Evolutionary conservation across 2,113 vertebrate genomes (phyloP), one percentile per base, ranked within the genome.

Genomic region (Alligator mississippiensis): DNA sequence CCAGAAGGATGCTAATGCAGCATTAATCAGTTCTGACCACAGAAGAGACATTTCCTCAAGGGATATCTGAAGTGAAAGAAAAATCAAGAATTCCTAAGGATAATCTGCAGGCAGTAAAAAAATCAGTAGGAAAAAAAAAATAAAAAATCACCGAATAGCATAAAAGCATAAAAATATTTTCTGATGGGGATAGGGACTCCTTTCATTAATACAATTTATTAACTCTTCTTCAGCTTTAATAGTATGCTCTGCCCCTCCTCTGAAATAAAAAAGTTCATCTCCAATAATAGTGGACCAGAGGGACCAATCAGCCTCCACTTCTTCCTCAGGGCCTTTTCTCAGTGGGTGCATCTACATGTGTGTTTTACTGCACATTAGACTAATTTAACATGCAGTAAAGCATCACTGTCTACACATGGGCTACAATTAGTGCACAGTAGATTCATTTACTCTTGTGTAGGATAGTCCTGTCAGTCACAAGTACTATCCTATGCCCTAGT

Each of bases 1-100:
- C 99, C 99, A 99, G 84, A 99, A 98, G 14, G 98, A 98, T 14
- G 92, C 87, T 93, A 99, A 97, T 3, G 96, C 98, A 85, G 98
- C 98, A 8, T 95, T 98, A 76, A 99, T 77, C 17, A 99, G 97
- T 68, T 98, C 98, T 64, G 98, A 98, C 97, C 99, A 99, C 82
- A 99, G 95, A 94, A 98, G 60, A 80, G 97, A 96, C 30, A 98
- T 89, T 94, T 99, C 98, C 92, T 99, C 98, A 63, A 96, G 63
- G 24, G 98, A 98, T 93, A 98, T 85, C 95, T 98, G 93, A 27
- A 27, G 72, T 84, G n/a, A 93, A 77, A 95, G 3, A 89, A 87
- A 92, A 90, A 25, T 2, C 4, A 21, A 24, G 15, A 74, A 24
- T 64, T 4, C 76, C 28, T 84, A 54, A 94, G 74, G 84, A 58